Evolutionary conservation across 1,140 invertebrate species (phyloP).

Genomic region (Sycophila sp.): DNA sequence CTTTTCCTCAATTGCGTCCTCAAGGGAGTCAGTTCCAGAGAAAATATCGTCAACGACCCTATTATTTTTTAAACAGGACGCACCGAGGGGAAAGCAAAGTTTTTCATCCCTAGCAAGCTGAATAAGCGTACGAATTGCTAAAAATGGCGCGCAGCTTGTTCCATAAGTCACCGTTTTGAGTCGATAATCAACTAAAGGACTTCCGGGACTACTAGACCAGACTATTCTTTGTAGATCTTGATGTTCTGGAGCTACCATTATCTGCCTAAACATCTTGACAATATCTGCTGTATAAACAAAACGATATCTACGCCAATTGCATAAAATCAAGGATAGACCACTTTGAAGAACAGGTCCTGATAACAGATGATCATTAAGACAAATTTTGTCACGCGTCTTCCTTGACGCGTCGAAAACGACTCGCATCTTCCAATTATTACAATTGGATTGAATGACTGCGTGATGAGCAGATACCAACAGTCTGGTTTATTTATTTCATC

Average conservation of each 20-base stretch:
- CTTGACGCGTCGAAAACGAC: constrained; percentile 7
- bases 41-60: constrained; percentile 18
- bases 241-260: too few relatives aligned
- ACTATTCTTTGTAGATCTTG: too few relatives aligned
- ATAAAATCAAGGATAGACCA: too few relatives aligned
- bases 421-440: not conserved
- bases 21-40: too few relatives aligned
- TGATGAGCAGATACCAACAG: constrained; percentile 29
- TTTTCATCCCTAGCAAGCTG: too few relatives aligned
- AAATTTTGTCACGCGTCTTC: not conserved
- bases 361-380: constrained; percentile 29
- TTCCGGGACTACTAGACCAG: too few relatives aligned
- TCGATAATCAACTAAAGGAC: too few relatives aligned
- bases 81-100: not conserved
- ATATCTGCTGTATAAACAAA: constrained; percentile 47
- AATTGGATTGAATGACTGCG: not conserved
- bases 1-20: too few relatives aligned
- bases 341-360: constrained; percentile 24
- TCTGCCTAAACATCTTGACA: constrained; percentile 54
- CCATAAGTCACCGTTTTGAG: too few relatives aligned
- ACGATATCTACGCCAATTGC: too few relatives aligned
- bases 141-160: too few relatives aligned
- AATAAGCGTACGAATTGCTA: too few relatives aligned
- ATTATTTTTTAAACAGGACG: not conserved
- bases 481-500: not conserved